A percentile compares a stretch with the other conserved stretches of the same genome.
phyloP scores from a whole-genome alignment of 2,888 invertebrate genomes.

The Nomada lathburiana region DNA sequence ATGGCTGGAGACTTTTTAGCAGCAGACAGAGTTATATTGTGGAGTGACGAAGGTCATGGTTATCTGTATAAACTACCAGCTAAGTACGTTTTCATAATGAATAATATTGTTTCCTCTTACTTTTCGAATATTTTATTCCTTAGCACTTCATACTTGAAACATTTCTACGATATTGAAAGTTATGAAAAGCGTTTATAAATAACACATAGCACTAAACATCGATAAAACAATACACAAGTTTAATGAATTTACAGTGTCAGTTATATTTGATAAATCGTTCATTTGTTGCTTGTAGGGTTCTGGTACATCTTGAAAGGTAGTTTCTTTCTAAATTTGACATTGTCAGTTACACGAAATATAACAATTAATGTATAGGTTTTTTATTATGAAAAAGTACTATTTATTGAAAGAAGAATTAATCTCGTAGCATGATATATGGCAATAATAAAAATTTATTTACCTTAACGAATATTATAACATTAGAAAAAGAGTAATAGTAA shows the following conservation, averaged over 20 bases:
- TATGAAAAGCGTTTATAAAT: constrained; percentile 19
- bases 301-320: constrained; percentile 80
- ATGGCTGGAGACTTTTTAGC: constrained; percentile 97
- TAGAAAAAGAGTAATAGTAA: constrained; percentile 5
- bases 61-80: constrained; percentile 98
- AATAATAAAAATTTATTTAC: constrained; percentile 27
- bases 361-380: constrained; percentile 43
- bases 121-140: constrained; percentile 2
- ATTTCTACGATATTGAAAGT: constrained; percentile 19
- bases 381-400: neutral
- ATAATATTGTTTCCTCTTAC: constrained; percentile 27
- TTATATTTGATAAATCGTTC: constrained; percentile 65
- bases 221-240: constrained; percentile 29
- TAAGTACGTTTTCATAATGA: constrained; percentile 89
- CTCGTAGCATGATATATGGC: constrained; percentile 16
- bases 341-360: constrained; percentile 40
- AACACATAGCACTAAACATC: constrained; percentile 13
- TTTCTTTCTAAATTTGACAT: constrained; percentile 49
- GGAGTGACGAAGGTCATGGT: constrained; percentile 98
- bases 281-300: constrained; percentile 80
- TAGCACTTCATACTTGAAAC: constrained; percentile 15
- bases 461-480: constrained; percentile 10
- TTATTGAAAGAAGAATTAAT: constrained; percentile 11
- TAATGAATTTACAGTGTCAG: constrained; percentile 28
- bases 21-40: constrained; percentile 96